Percentiles rank a stretch among this genome's conserved stretches.
Conservation (phyloP, 2,888 invertebrate genomes). For the Scotopteryx bipunctaria region DNA sequence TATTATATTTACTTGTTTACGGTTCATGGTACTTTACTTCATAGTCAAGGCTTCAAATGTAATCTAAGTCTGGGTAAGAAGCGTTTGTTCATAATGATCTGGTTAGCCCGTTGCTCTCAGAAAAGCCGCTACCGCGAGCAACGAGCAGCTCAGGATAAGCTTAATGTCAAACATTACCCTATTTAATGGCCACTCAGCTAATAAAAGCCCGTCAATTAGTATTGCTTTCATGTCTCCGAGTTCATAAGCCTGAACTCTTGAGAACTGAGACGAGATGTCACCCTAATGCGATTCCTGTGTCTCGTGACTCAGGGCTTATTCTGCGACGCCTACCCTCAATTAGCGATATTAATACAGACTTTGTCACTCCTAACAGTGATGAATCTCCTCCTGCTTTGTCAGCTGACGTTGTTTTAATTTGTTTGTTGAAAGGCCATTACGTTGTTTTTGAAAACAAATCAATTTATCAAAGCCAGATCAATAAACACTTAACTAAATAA, state of each 20-base stretch:
- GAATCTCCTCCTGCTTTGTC: constrained; percentile 23
- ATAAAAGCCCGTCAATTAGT: constrained; percentile 16
- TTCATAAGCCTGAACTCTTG: constrained; percentile 9
- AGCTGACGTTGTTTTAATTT: constrained; percentile 14
- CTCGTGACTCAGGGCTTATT: background rate
- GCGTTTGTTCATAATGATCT: no score
- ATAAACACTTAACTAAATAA: no score
- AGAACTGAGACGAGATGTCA: constrained; percentile 13
- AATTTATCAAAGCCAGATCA: no score
- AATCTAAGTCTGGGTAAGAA: no score
- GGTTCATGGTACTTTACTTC: no score
- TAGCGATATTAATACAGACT: constrained; percentile 27
- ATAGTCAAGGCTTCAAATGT: no score
- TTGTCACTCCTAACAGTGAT: constrained; percentile 37
- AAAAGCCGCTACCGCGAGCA: no score
- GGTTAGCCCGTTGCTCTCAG: no score
- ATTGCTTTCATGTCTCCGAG: constrained; percentile 11
- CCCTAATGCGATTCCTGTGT: constrained; percentile 20
- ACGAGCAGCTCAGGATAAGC: background rate
- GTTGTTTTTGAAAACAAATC: no score
- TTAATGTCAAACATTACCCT: background rate
- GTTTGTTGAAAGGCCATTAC: constrained; percentile 2
- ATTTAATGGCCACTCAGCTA: constrained; percentile 1
- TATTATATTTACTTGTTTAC: no score
- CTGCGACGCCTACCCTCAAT: constrained; percentile 19